Percentiles rank a stretch among this genome's conserved stretches.
phyloP scores from a whole-genome alignment of 2,113 vertebrate species.

The Mystacornis crossleyi region DNA sequence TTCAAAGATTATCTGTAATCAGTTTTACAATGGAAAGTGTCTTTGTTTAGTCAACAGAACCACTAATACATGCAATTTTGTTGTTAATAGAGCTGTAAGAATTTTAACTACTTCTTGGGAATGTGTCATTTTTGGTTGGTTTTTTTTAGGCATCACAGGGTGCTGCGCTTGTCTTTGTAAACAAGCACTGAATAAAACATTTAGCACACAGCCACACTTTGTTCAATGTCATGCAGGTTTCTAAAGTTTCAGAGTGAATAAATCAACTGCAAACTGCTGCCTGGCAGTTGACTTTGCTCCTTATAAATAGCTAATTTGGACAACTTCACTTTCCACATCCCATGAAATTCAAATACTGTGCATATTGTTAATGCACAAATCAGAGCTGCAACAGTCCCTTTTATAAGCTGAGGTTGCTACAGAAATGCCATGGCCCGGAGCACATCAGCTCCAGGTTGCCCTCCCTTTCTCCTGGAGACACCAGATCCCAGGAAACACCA shows the following conservation, averaged over 20 bases:
- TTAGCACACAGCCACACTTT: background rate
- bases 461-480: background rate
- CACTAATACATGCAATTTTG: slow-evolving; percentile 54
- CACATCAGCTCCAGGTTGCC: background rate
- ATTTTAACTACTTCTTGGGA: slow-evolving; percentile 65
- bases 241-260: slow-evolving; percentile 71
- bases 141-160: slow-evolving; percentile 63
- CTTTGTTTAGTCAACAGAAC: slow-evolving; percentile 69
- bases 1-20: background rate
- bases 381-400: background rate
- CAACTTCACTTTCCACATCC: background rate
- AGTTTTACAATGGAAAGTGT: slow-evolving; percentile 53
- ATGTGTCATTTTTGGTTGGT: slow-evolving; percentile 64
- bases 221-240: slow-evolving; percentile 63
- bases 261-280: slow-evolving; percentile 52
- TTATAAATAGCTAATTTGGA: slow-evolving; percentile 56
- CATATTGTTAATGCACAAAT: background rate
- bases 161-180: slow-evolving; percentile 29
- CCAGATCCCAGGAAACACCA: background rate
- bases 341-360: background rate
- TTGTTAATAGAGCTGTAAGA: slow-evolving; percentile 60
- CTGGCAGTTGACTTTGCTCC: slow-evolving; percentile 49
- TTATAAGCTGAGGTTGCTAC: background rate
- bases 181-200: slow-evolving; percentile 31
- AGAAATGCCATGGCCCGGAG: background rate